Percentiles rank a stretch among this genome's conserved stretches.
These are phyloP conservation scores for Pelmatolapia mariae DNA, from an alignment of 2,113 vertebrate species.

Conservation along the genomic window DNA sequence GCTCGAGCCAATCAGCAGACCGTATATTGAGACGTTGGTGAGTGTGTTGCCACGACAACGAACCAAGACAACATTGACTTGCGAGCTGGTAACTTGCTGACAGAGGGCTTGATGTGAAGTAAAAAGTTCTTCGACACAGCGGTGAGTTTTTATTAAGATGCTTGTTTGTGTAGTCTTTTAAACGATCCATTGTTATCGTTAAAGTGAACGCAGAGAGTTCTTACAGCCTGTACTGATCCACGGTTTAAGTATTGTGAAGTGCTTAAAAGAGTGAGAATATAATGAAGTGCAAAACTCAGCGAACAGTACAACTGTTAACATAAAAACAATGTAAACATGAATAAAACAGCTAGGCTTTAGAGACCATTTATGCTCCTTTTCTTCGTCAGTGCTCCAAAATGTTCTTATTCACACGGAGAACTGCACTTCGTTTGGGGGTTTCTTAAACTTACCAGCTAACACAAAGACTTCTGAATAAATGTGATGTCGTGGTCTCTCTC, in stretches of 20 bases:
- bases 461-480: neutral
- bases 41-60: conserved; percentile 34
- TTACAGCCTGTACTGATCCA: neutral
- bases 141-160: neutral
- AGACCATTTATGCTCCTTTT: neutral
- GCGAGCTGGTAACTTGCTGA: accelerated
- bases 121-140: neutral
- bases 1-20: conserved; percentile 1
- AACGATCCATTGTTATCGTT: neutral
- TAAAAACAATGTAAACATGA: neutral
- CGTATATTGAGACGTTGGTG: neutral
- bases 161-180: neutral
- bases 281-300: neutral
- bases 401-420: neutral
- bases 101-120: neutral
- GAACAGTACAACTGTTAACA: neutral
- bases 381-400: neutral
- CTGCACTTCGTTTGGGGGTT: neutral
- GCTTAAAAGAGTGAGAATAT: neutral
- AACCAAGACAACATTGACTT: neutral
- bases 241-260: neutral
- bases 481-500: neutral
- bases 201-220: neutral
- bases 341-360: neutral
- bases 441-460: neutral